Evolutionary conservation across 2,113 vertebrate species (phyloP), one percentile per base, ranked within the genome.

Genomic region (Phycodurus eques): DNA sequence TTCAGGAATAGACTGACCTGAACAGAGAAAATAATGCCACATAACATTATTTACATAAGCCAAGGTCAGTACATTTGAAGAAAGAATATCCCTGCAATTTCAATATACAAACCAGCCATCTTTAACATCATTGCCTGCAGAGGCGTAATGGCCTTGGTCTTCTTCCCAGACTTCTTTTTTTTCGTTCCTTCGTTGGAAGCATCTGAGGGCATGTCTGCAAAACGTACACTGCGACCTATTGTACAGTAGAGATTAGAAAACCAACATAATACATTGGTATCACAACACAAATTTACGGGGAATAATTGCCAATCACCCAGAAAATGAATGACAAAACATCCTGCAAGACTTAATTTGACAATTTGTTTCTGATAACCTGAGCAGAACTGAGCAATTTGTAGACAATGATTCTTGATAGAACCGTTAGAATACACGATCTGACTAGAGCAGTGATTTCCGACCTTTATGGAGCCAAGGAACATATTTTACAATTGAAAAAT

Each of bases 41-140:
- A n/a, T 1, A 22, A 68, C 1, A 70, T 75, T 12, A 49, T 33
- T 42, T 33, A 33, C 10, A n/a, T 43, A 59, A 22, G n/a, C 5
- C n/a, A 12, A 20, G 59, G 27, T 17, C 4, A 61, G 9, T 47
- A 47, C 8, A 15, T 47, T 31, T 66, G 22, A 47, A 9, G 13
- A 66, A 1, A 31, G 44, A 61, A 35, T 14, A 17, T 35, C 13
- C 15, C 0, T 14, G 17, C 59, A 3, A 17, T 14, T 22, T 22
- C 20, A 11, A n/a, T 61, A 17, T 8, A 33, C 27, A 33, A 79
- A 91, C 90, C 90, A 86, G 97, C 98, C 97, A 99, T 99, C 84
- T 96, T 93, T 39, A 98, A 91, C 97, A 99, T 99, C 97, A 98
- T 99, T 44, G 97, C 97, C 89, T 99, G 98, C 67, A 99, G 94